Conservation (phyloP, 92 coral and sea anemone genomes). For the Parazoanthus atlanticus region DNA sequence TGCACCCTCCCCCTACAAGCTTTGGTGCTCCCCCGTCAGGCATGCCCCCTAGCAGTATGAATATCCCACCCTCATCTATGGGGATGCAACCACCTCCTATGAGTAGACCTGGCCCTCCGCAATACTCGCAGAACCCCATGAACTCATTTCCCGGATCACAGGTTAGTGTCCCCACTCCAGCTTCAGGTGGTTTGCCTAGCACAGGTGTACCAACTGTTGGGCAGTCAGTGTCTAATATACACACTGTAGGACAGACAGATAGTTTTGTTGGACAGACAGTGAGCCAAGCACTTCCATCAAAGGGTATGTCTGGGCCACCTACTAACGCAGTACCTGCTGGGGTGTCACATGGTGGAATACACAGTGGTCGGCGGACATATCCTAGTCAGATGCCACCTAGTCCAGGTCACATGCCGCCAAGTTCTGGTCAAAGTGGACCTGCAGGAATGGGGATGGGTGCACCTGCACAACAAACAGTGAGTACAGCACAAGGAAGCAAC, state of each 20-base stretch:
- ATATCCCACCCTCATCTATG: slow-evolving; percentile 48
- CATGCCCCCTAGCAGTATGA: slow-evolving; percentile 45
- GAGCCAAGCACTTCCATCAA: slow-evolving; percentile 53
- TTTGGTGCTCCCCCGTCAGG: slow-evolving; percentile 48
- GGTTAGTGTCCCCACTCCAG: slow-evolving; percentile 72
- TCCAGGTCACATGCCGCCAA: slow-evolving; percentile 51
- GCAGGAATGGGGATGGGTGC: slow-evolving; percentile 49
- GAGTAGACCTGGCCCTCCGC: slow-evolving; percentile 63
- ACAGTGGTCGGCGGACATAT: slow-evolving; percentile 65
- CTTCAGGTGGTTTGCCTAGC: slow-evolving; percentile 37
- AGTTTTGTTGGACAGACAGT: slow-evolving; percentile 60
- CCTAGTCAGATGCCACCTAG: slow-evolving; percentile 69
- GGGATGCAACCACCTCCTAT: slow-evolving; percentile 60
- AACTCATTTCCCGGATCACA: slow-evolving; percentile 70
- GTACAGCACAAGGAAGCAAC: slow-evolving; percentile 47
- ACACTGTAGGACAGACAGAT: slow-evolving; percentile 39
- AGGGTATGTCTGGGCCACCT: slow-evolving; percentile 47
- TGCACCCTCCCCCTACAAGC: slow-evolving; percentile 60
- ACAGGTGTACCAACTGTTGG: background rate
- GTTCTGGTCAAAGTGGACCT: slow-evolving; percentile 36
- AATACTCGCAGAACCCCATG: slow-evolving; percentile 61
- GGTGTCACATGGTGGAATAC: slow-evolving; percentile 58
- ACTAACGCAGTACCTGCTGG: slow-evolving; percentile 34
- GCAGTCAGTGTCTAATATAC: slow-evolving; percentile 46
- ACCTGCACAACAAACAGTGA: slow-evolving; percentile 56